Conservation (phyloP, 2,113 vertebrate species). For the Nibea albiflora region DNA sequence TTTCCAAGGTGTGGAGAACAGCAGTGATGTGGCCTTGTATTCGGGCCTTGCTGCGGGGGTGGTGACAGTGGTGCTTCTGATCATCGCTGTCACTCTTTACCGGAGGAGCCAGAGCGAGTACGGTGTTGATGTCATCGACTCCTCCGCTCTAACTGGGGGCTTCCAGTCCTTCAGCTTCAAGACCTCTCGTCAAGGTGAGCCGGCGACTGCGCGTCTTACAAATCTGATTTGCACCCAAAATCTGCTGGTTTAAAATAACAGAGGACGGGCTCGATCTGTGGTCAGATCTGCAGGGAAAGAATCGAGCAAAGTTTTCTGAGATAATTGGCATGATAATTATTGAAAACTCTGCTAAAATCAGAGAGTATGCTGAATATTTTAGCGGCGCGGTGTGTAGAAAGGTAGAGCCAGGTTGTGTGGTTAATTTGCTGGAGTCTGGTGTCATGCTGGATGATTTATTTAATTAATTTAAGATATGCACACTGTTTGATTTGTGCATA, state of each 20-base stretch:
- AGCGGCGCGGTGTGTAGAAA: neutral
- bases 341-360: neutral
- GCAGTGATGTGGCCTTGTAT: constrained; percentile 93
- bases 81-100: constrained; percentile 92
- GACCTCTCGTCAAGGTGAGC: constrained; percentile 95
- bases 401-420: neutral
- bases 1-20: constrained; percentile 88
- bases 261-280: no score
- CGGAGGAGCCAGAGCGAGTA: constrained; percentile 96
- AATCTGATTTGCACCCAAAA: neutral
- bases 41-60: constrained; percentile 94
- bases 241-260: neutral
- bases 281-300: neutral
- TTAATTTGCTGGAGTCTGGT: constrained; percentile 5
- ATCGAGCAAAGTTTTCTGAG: neutral
- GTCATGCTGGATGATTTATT: constrained; percentile 30
- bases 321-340: neutral
- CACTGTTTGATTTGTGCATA: constrained; percentile 19
- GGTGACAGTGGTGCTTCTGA: constrained; percentile 92
- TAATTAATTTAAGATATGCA: constrained; percentile 21
- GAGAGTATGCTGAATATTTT: neutral
- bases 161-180: constrained; percentile 99
- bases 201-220: neutral
- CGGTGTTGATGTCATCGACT: constrained; percentile 98
- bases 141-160: constrained; percentile 95